Base-by-base conservation (phyloP, 1,140 invertebrate species). In the Bombus fervidus region DNA sequence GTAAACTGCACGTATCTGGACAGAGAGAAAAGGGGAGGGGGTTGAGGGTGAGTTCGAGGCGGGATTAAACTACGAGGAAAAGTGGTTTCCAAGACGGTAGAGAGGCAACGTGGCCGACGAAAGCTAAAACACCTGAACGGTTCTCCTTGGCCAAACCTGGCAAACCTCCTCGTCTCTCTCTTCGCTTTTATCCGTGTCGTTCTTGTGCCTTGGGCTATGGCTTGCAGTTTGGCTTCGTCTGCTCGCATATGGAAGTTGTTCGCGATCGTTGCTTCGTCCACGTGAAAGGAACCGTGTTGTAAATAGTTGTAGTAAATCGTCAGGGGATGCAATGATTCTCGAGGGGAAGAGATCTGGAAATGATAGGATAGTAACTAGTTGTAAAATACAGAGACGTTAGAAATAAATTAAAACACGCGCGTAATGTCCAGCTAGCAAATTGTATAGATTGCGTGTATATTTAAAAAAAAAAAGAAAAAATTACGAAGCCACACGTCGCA, bases 1-100 rank as follows among this genome's bases (percentile, higher is more conserved):
- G 83, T 78, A 39, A 71, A 74, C 74, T 57, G 59, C 73, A 84
- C 39, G 72, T 75, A 77, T 37, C 62, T 74, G 68, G 64, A 28
- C 76, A 79, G 47, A 47, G 31, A 37, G 41, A 34, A 28, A n/a
- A 3, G 6, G 59, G 28, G 59, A 62, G 3, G 28, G 59, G 57
- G 57, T 59, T 28, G 43, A n/a, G 41, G 43, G 47, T 10, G 47
- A 2, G 68, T 31, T 53, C n/a, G 28, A 10, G 75, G 86, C 73
- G 81, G 81, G 86, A 88, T 90, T 91, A 90, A 93, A 93, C 91
- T 87, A 85, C 82, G 86, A 88, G 91, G 92, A 92, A 93, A 94
- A 94, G 92, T 92, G 92, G 91, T 91, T 91, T 85, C 90, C 89
- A 90, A 94, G 92, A 90, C 88, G 80, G 83, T n/a, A n/a, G 59